Evolutionary conservation across 35 echinoderm and acorn worm genomes (phyloP), one percentile per base, ranked within the genome.

Genomic region (Ophiothrix spiculata): DNA sequence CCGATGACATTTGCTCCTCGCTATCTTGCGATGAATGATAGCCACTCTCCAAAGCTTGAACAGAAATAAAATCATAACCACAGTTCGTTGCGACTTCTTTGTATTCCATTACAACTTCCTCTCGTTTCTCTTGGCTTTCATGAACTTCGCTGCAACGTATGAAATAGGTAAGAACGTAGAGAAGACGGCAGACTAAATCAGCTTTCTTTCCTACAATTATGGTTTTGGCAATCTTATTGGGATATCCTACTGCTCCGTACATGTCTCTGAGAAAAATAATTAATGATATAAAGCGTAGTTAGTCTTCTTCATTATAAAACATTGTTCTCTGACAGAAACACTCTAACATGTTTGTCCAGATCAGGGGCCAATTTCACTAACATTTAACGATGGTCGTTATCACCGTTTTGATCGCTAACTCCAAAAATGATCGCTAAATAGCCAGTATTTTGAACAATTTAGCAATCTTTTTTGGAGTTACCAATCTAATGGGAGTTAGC

Each of bases 111-210:
- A 82, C 39, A 4, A 99, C 89, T 36, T 91, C 82, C 56, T 94
- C 86, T 35, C 96, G 75, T 16, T 87, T 78, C 40, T 86, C 89
- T 1, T 85, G 64, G 14, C 63, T 84, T 76, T 99, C 96, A 39
- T 99, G 92, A 32, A 99, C 96, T 73, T 99, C 96, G 56, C 91
- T 91, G 83, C 96, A 99, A 32, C 96, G 85, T 31, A 99, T 99
- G 75, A 99, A 99, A 32, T 99, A 99, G 78, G 89, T 94, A 0
- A 99, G 85, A 35, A 99, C 88, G 41, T 94, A 99, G 29, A 99
- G 86, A 0, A 99, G 76, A 12, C 96, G 76, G 78, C 96, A 99
- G 35, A 99, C 96, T 1, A 90, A 76, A 16, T 99, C 96, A 1
- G 96, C 88, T 60, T 86, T 80, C 37, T 91, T 91, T 0, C 96